phyloP scores from a whole-genome alignment of 64 coral and sea anemone species.

The Montipora capricornis region DNA sequence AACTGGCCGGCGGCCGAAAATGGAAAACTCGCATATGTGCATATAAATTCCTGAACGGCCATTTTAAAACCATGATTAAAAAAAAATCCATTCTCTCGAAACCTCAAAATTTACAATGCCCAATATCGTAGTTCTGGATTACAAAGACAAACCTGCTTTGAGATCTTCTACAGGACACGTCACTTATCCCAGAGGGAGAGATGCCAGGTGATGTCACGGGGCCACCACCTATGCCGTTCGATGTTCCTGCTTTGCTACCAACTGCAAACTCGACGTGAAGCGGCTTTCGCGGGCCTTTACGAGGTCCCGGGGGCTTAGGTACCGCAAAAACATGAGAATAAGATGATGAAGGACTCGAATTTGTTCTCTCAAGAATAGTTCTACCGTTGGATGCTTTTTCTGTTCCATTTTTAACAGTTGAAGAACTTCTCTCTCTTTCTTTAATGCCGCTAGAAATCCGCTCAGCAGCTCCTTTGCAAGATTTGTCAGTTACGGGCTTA shows the following conservation, averaged over 20 bases:
- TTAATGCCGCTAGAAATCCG: constrained; percentile 1
- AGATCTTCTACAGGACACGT: constrained; percentile 67
- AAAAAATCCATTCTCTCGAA: too few relatives aligned
- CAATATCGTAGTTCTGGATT: neutral
- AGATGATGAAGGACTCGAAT: neutral
- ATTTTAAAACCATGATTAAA: too few relatives aligned
- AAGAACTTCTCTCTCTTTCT: constrained; percentile 48
- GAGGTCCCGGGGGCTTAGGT: constrained; percentile 78
- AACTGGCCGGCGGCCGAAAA: too few relatives aligned
- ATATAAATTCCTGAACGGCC: too few relatives aligned
- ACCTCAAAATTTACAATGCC: neutral
- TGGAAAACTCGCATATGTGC: too few relatives aligned
- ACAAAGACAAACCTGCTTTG: constrained; percentile 79
- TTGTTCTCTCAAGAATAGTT: constrained; percentile 42
- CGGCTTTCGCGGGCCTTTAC: constrained; percentile 77
- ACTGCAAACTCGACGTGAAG: constrained; percentile 72
- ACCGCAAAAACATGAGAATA: constrained; percentile 67
- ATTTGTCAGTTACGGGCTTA: constrained; percentile 66
- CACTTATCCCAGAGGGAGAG: constrained; percentile 54
- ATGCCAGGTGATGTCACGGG: constrained; percentile 42
- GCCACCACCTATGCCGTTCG: constrained; percentile 13
- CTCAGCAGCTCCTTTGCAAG: constrained; percentile 46
- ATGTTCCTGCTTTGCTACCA: constrained; percentile 54
- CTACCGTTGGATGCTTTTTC: constrained; percentile 27
- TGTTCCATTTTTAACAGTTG: constrained; percentile 1